Evolutionary conservation across 1,140 invertebrate species (phyloP).

Genomic region (Brachionus sp.): DNA sequence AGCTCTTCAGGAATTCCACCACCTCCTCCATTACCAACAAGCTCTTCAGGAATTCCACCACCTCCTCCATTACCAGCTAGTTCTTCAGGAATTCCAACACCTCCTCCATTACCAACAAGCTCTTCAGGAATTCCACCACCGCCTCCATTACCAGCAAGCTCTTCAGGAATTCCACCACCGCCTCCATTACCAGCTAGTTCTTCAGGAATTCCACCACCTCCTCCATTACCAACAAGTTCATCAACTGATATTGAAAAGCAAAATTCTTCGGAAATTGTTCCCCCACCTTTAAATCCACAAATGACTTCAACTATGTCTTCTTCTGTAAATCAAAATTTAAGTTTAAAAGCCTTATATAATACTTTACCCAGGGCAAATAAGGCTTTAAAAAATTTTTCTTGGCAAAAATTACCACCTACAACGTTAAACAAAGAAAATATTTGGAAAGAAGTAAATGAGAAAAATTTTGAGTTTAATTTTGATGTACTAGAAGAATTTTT

Average conservation of each 20-base stretch:
- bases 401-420: slow-evolving; percentile 49
- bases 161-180: slow-evolving; percentile 38
- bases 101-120: neutral
- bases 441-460: slow-evolving; percentile 81
- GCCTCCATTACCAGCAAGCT: slow-evolving; percentile 32
- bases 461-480: slow-evolving; percentile 63
- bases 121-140: slow-evolving; percentile 42
- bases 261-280: neutral
- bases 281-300: neutral
- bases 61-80: slow-evolving; percentile 44
- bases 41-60: neutral
- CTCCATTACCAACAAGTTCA: slow-evolving; percentile 43
- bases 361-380: slow-evolving; percentile 1
- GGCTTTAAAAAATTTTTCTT: slow-evolving; percentile 69
- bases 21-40: slow-evolving; percentile 45
- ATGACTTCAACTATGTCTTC: neutral
- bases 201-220: neutral
- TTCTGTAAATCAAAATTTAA: slow-evolving; percentile 4
- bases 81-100: neutral
- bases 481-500: slow-evolving; percentile 56
- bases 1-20: neutral
- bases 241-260: neutral
- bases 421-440: slow-evolving; percentile 69
- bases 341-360: neutral
- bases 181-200: slow-evolving; percentile 44